These are phyloP conservation scores for Dolichopus griseipennis DNA, from an alignment of 2,888 invertebrate genomes.

Conservation along the genomic window DNA sequence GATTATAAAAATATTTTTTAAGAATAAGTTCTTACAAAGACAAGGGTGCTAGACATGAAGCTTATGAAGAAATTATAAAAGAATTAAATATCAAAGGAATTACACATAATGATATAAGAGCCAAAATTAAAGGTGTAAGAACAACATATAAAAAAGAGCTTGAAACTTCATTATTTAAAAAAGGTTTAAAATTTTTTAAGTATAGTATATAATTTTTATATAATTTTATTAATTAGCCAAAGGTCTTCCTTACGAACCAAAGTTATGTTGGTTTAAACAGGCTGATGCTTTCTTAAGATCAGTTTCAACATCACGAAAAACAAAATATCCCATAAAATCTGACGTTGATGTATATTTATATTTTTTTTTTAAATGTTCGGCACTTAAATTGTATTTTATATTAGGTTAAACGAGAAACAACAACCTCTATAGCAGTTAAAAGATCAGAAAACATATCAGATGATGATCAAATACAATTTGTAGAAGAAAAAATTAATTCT, in stretches of 20 bases:
- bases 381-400: no score
- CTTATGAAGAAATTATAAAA: conserved; percentile 31
- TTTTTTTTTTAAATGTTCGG: no score
- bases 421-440: not conserved
- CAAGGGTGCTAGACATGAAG: conserved; percentile 31
- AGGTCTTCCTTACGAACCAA: conserved; percentile 30
- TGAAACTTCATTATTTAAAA: conserved; percentile 2
- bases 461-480: not conserved
- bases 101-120: conserved; percentile 33
- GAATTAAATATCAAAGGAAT: conserved; percentile 32
- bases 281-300: conserved; percentile 32
- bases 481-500: not conserved
- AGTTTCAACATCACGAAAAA: conserved; percentile 29
- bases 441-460: not conserved
- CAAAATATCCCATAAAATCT: not conserved
- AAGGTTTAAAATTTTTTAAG: not conserved
- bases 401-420: no score
- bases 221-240: conserved; percentile 5
- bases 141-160: conserved; percentile 39
- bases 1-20: not conserved
- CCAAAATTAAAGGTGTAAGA: conserved; percentile 41
- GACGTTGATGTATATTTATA: not conserved
- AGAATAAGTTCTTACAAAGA: conserved; percentile 32
- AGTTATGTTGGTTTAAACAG: conserved; percentile 34
- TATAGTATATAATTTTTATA: not conserved